Evolutionary conservation across 2,888 invertebrate species (phyloP).

Genomic region (Archaeoteleia sp.): DNA sequence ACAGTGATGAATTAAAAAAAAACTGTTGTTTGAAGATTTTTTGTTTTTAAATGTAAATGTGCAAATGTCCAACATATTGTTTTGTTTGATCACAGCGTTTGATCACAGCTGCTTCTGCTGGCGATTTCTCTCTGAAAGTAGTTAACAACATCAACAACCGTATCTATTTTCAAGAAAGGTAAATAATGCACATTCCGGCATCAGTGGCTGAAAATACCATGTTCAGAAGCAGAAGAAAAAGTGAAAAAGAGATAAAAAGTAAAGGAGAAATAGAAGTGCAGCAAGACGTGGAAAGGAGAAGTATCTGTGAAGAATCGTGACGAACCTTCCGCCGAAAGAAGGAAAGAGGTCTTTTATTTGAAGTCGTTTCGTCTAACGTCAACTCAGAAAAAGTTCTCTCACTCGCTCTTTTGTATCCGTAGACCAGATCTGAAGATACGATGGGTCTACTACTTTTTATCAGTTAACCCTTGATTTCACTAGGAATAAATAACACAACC

Average conservation of each 20-base stretch:
- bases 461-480: constrained; percentile 31
- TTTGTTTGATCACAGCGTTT: constrained; percentile 24
- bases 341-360: constrained; percentile 43
- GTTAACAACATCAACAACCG: constrained; percentile 42
- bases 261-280: constrained; percentile 8
- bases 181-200: constrained; percentile 47
- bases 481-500: neutral
- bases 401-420: constrained; percentile 29
- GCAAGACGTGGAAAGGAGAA: constrained; percentile 19
- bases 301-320: constrained; percentile 38
- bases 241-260: constrained; percentile 8
- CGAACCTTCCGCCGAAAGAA: constrained; percentile 36
- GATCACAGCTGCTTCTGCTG: constrained; percentile 23
- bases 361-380: constrained; percentile 41
- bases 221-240: constrained; percentile 2
- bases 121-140: constrained; percentile 37
- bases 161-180: constrained; percentile 38
- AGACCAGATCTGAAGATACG: constrained; percentile 6
- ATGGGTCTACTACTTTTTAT: constrained; percentile 27
- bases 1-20: too few species aligned
- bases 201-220: constrained; percentile 40
- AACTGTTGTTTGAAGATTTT: too few species aligned
- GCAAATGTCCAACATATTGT: constrained; percentile 9
- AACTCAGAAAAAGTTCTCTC: constrained; percentile 34
- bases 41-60: too few species aligned